Percentiles rank a stretch among this genome's conserved stretches.
Conservation (phyloP, 92 coral and sea anemone species). For the Palythoa heliodiscus region DNA sequence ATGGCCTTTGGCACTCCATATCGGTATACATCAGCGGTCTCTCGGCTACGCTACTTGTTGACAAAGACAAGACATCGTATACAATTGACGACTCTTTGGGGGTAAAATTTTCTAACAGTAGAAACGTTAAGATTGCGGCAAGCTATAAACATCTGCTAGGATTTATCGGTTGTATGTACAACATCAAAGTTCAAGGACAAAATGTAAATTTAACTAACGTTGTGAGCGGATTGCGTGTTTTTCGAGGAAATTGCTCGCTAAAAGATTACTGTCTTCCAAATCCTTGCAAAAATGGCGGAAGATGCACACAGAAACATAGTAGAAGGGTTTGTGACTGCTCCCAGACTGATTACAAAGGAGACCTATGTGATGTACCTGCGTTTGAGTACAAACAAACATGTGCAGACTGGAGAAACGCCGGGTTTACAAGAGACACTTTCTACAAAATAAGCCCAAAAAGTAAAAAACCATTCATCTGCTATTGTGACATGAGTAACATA, state of each 20-base stretch:
- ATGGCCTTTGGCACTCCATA: constrained; percentile 88
- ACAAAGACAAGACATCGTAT: constrained; percentile 45
- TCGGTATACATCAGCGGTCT: constrained; percentile 59
- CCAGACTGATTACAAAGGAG: constrained; percentile 69
- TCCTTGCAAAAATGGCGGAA: constrained; percentile 81
- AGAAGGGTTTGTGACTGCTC: constrained; percentile 72
- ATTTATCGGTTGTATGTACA: constrained; percentile 84
- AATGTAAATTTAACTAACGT: constrained; percentile 43
- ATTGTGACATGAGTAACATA: constrained; percentile 74
- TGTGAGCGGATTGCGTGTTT: constrained; percentile 40
- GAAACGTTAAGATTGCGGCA: constrained; percentile 63
- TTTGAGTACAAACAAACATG: constrained; percentile 66
- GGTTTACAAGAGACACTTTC: constrained; percentile 52
- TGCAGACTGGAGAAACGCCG: constrained; percentile 76
- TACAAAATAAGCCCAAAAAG: constrained; percentile 67
- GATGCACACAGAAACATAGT: constrained; percentile 68
- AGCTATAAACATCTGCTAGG: constrained; percentile 41
- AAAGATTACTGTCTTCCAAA: constrained; percentile 76
- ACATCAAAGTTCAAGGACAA: constrained; percentile 66
- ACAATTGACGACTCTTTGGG: constrained; percentile 22
- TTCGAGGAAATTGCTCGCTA: constrained; percentile 50
- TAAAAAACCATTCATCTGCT: constrained; percentile 65
- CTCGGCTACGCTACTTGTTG: constrained; percentile 57
- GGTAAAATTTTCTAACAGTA: constrained; percentile 48
- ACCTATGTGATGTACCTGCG: constrained; percentile 69